Base-by-base conservation (phyloP, 2,888 invertebrate genomes). In the Xestobium rufovillosum region DNA sequence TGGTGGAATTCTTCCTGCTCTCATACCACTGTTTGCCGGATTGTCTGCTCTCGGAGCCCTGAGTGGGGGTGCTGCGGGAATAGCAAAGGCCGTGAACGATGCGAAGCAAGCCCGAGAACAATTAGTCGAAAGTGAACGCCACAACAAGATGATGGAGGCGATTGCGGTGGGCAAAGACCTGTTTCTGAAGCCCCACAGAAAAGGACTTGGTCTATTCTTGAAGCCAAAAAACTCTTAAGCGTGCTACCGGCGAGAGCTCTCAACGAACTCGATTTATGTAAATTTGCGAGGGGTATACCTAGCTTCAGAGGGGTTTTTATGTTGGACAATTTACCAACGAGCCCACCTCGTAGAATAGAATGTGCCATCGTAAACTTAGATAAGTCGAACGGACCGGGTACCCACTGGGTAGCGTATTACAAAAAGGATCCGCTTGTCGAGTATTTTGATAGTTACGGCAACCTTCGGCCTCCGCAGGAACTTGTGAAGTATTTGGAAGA, bases 401-500 rank as follows among this genome's bases (percentile, higher is more conserved):
- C 59, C 11, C 60, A 65, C 50, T 59, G 61, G 60, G 52, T 59
- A 46, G 51, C 56, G 34, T 61, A 58, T 44, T 50, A 41, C 19
- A 61, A 61, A 48, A 40, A 45, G 3, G 45, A 45, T 17, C 39
- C 52, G 33, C 27, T 49, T 16, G 45, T 55, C 14, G 42, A 50
- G 30, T 64, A 62, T 44, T 63, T 55, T 48, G 60, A 63, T 39
- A 59, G 57, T 36, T 63, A 58, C 42, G 60, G 61, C 4, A 53
- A 62, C 44, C 43, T 60, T 14, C 46, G 47, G 33, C 59, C 58
- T 2, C 55, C 57, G 0, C 12, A 35, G 29, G 44, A 49, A 36
- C 11, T 40, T 2, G 15, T 38, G 9, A 30, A 27, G 8, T 46
- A 46, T 33, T 36, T 46, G 28, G 23, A 29, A 26, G 34, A 39